Conservation (phyloP, 2,797 vertebrate genomes). For the Sphaeramia orbicularis region DNA sequence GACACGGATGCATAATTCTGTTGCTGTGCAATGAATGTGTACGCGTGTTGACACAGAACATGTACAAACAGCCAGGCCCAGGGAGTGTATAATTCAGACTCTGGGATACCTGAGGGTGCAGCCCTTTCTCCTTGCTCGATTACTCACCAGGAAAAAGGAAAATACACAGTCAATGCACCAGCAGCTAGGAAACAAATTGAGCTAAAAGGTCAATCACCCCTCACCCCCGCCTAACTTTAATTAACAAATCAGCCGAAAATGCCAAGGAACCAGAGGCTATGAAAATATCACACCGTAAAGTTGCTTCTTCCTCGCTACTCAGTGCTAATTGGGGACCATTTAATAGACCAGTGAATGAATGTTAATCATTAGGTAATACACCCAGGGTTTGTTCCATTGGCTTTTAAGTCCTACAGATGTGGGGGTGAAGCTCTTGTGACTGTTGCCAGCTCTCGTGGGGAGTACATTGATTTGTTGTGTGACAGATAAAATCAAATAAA, state of each 20-base stretch:
- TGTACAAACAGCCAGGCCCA: conserved; percentile 51
- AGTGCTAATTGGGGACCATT: conserved; percentile 62
- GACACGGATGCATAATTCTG: conserved; percentile 53
- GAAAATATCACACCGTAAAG: conserved; percentile 73
- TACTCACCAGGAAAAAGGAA: conserved; percentile 55
- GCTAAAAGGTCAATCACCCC: conserved; percentile 77
- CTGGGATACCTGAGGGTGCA: conserved; percentile 49
- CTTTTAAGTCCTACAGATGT: conserved; percentile 3
- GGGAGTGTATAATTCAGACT: conserved; percentile 60
- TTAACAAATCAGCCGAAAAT: conserved; percentile 78
- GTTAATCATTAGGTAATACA: conserved; percentile 58
- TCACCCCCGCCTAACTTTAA: conserved; percentile 65
- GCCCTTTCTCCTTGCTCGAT: conserved; percentile 56
- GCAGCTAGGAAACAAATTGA: conserved; percentile 73
- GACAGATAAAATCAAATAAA: not conserved
- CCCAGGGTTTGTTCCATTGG: conserved; percentile 15
- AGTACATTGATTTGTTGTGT: not conserved
- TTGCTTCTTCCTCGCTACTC: conserved; percentile 36
- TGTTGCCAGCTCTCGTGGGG: conserved; percentile 4
- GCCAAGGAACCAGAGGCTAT: conserved; percentile 68
- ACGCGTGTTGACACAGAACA: conserved; percentile 45
- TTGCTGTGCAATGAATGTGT: conserved; percentile 24
- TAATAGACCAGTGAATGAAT: conserved; percentile 52
- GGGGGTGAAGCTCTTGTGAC: not conserved
- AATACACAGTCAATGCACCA: conserved; percentile 52